These are phyloP conservation scores for Spheniscus humboldti DNA, from an alignment of 2,797 vertebrate genomes.

Conservation along the genomic window DNA sequence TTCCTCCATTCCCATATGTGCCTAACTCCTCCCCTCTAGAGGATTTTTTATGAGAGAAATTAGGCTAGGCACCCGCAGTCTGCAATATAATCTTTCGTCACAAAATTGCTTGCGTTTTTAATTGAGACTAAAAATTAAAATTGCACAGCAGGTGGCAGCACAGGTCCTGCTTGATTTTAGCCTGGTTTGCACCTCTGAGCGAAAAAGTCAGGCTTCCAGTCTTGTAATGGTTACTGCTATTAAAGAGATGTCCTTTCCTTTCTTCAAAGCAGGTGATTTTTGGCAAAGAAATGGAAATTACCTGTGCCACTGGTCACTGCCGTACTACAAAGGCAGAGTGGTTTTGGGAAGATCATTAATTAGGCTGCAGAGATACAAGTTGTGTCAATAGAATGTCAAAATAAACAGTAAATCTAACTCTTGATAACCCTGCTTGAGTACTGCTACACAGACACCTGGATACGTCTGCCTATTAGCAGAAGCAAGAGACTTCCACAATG, in stretches of 20 bases:
- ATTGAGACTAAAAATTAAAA: background rate
- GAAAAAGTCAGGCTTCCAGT: background rate
- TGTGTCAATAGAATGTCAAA: background rate
- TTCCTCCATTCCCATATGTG: background rate
- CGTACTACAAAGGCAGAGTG: background rate
- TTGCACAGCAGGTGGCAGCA: conserved; percentile 43
- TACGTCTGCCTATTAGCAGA: background rate
- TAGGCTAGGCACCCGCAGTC: too few species aligned
- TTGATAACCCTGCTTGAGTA: background rate
- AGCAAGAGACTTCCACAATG: background rate
- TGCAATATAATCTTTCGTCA: background rate
- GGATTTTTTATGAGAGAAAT: background rate
- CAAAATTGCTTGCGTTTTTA: background rate
- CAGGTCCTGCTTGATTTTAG: background rate
- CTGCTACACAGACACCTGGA: background rate
- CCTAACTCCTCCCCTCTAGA: background rate
- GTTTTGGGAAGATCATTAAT: background rate
- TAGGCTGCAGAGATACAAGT: background rate
- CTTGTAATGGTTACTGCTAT: background rate
- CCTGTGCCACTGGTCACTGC: background rate
- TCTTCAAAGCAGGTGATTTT: background rate
- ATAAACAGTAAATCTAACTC: background rate
- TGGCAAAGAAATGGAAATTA: background rate
- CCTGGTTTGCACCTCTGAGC: background rate
- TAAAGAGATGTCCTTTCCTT: background rate